Conservation (phyloP, 1,140 invertebrate genomes). For the Bombus confusus region DNA sequence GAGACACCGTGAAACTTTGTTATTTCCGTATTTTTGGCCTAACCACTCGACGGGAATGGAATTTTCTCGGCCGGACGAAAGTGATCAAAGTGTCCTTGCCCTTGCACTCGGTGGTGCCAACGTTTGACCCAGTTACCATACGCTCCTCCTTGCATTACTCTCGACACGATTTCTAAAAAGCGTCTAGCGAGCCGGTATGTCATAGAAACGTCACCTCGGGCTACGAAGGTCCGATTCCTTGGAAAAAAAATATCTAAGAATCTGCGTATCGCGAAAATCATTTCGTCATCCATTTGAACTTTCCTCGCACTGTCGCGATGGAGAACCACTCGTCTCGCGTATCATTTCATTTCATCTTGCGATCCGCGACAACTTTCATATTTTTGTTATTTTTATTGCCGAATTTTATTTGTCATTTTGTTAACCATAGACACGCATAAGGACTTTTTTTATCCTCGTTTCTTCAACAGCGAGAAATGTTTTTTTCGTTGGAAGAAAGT, state of each 20-base stretch:
- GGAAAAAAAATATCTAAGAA: no score
- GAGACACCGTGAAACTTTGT: neutral
- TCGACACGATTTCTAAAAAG: slow-evolving; percentile 59
- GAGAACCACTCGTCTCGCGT: neutral
- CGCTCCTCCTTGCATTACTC: neutral
- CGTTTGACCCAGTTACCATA: slow-evolving; percentile 44
- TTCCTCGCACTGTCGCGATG: neutral
- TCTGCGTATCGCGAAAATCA: neutral
- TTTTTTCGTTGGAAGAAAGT: neutral
- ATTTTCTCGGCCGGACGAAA: slow-evolving; percentile 57
- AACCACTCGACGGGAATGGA: neutral
- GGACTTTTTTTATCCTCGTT: neutral
- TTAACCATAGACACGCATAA: accelerated
- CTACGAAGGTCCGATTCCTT: neutral
- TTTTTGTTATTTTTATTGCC: neutral
- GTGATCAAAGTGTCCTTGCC: slow-evolving; percentile 70
- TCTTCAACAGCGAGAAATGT: neutral
- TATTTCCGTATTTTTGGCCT: neutral
- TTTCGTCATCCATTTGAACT: neutral
- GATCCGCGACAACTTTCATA: slow-evolving; percentile 5
- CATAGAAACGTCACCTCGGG: neutral
- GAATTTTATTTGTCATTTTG: no score
- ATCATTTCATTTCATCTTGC: neutral
- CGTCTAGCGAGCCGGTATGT: neutral
- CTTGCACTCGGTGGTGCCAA: slow-evolving; percentile 57